phyloP scores from a whole-genome alignment of 2,888 invertebrate species.

The Yponomeuta cagnagella region DNA sequence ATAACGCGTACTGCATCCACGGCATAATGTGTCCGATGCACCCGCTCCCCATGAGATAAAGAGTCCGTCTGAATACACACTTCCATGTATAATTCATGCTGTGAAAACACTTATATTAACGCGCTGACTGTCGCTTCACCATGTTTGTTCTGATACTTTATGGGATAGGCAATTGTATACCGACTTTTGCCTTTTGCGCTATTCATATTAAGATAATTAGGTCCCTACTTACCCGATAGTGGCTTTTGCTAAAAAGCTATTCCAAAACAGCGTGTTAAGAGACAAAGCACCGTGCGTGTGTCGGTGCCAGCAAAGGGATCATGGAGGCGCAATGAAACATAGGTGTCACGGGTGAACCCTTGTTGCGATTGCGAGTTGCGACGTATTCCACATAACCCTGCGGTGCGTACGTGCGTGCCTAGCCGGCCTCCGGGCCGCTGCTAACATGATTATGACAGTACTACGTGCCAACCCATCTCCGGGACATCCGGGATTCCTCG shows the following conservation, averaged over 20 bases:
- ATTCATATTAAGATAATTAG: neutral
- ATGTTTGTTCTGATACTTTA: constrained; percentile 44
- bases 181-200: constrained; percentile 20
- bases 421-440: constrained; percentile 54
- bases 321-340: constrained; percentile 13
- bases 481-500: constrained; percentile 71
- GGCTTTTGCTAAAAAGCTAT: neutral
- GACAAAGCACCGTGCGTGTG: neutral
- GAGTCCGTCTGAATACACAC: constrained; percentile 35
- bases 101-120: constrained; percentile 54
- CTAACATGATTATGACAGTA: constrained; percentile 75
- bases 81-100: constrained; percentile 54
- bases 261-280: neutral
- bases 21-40: constrained; percentile 45
- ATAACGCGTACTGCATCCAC: constrained; percentile 28
- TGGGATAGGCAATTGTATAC: constrained; percentile 45
- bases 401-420: constrained; percentile 52
- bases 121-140: constrained; percentile 42
- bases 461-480: constrained; percentile 71
- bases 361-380: constrained; percentile 32
- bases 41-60: constrained; percentile 41
- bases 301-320: constrained; percentile 1
- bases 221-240: neutral
- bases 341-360: constrained; percentile 19
- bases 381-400: constrained; percentile 32